Evolutionary conservation across 2,888 invertebrate genomes (phyloP).

Genomic region (Thumatha senex): DNA sequence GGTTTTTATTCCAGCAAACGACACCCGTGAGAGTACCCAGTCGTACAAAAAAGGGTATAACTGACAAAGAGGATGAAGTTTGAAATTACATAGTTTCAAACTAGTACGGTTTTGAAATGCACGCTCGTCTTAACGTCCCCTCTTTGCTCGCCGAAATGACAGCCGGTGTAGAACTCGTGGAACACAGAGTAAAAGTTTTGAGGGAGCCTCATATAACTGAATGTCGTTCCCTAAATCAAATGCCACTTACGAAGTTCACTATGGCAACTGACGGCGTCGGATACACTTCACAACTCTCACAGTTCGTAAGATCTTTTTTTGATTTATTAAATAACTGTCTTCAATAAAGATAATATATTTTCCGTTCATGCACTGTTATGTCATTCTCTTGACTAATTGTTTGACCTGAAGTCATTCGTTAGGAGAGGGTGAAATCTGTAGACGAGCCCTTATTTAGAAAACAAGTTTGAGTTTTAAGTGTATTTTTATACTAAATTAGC

Average conservation of each 20-base stretch:
- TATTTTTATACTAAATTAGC: too few species aligned
- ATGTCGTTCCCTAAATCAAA: constrained; percentile 36
- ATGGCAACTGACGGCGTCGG: constrained; percentile 20
- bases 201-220: constrained; percentile 26
- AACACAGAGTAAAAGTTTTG: constrained; percentile 24
- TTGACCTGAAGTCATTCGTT: too few species aligned
- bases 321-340: background rate
- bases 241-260: constrained; percentile 36
- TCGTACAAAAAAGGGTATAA: background rate
- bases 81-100: background rate
- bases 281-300: constrained; percentile 14
- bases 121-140: constrained; percentile 3
- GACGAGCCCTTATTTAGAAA: too few species aligned
- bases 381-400: background rate
- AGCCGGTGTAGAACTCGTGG: constrained; percentile 8
- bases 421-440: too few species aligned
- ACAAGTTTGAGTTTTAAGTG: too few species aligned
- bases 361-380: background rate
- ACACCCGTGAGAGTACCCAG: too few species aligned
- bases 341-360: background rate
- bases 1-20: too few species aligned
- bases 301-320: constrained; percentile 1
- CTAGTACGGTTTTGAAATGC: constrained; percentile 6
- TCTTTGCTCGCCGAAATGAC: background rate
- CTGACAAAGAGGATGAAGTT: background rate